phyloP scores from a whole-genome alignment of 2,888 invertebrate genomes.

The Pollenia griseotomentosa region DNA sequence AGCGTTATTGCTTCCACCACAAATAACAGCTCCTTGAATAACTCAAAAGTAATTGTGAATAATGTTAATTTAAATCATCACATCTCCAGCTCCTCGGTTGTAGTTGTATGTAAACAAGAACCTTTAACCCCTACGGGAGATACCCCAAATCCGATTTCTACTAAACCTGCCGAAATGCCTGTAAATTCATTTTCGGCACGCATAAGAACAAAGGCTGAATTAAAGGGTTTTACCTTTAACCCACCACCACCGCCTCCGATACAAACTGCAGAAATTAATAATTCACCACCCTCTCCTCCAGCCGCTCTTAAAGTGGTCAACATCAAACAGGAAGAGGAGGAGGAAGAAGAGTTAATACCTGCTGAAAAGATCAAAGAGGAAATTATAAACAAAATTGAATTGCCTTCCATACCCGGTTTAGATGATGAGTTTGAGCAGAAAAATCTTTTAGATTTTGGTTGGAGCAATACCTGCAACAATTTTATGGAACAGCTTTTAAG shows the following conservation, averaged over 20 bases:
- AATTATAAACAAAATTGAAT: constrained; percentile 56
- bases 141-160: constrained; percentile 11
- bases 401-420: constrained; percentile 69
- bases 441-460: constrained; percentile 81
- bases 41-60: constrained; percentile 47
- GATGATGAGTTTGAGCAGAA: constrained; percentile 75
- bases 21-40: constrained; percentile 5
- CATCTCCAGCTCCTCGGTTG: constrained; percentile 15
- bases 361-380: constrained; percentile 70
- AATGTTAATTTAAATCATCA: constrained; percentile 35
- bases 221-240: constrained; percentile 86
- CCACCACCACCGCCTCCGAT: constrained; percentile 75
- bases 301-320: background rate
- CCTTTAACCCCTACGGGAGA: constrained; percentile 71
- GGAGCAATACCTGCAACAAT: constrained; percentile 90
- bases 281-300: constrained; percentile 15
- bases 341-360: constrained; percentile 39
- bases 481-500: constrained; percentile 90
- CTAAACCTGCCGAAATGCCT: constrained; percentile 84
- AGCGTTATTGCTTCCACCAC: constrained; percentile 50
- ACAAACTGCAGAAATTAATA: constrained; percentile 73
- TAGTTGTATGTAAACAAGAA: constrained; percentile 75
- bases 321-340: constrained; percentile 65
- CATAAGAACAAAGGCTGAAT: constrained; percentile 94
- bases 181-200: constrained; percentile 86